phyloP scores from a whole-genome alignment of 2,113 vertebrate species.

The Rhea americana region DNA sequence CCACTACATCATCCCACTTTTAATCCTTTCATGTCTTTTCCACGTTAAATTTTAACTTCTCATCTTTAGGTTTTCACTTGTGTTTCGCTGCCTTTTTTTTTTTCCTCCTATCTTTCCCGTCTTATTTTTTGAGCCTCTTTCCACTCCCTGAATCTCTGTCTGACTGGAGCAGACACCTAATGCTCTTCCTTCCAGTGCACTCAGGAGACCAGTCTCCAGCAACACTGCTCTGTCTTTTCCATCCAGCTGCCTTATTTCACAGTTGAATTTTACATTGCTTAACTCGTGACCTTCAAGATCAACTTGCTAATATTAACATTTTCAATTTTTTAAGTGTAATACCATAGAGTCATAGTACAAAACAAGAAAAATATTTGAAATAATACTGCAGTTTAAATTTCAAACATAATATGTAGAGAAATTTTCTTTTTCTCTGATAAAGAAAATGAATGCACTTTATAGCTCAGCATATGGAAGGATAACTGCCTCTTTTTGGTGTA shows the following conservation, averaged over 20 bases:
- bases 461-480: neutral
- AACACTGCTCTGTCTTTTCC: neutral
- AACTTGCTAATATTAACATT: neutral
- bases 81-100: neutral
- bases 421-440: neutral
- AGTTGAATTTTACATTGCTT: neutral
- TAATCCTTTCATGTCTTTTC: neutral
- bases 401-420: neutral
- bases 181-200: neutral
- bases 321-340: neutral
- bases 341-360: neutral
- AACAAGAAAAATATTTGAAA: neutral
- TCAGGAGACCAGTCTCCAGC: neutral
- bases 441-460: neutral
- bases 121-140: neutral
- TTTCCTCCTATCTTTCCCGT: neutral
- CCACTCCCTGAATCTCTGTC: neutral
- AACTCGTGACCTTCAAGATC: neutral
- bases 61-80: neutral
- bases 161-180: neutral
- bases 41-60: neutral
- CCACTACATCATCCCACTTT: neutral
- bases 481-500: neutral
- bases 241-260: neutral
- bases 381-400: neutral